Evolutionary conservation across 2,113 vertebrate species (phyloP), one percentile per base, ranked within the genome.

Genomic region (Semicossyphus pulcher): DNA sequence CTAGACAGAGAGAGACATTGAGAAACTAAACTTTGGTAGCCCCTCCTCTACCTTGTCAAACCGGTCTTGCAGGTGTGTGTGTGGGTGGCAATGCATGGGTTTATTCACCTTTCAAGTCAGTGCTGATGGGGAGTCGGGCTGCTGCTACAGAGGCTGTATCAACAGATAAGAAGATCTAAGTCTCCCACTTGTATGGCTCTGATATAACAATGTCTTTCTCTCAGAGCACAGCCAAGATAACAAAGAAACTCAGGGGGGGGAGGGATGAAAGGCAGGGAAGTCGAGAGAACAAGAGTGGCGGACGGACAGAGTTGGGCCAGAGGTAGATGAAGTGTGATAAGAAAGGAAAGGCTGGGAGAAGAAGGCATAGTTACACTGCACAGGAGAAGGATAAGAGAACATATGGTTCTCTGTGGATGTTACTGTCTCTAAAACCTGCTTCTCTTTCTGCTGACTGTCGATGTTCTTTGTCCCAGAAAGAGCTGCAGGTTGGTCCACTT

Each of bases 151-250:
- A 73, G 65, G 36, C 21, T 81, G 53, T 65, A 84, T 80, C 54
- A 76, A 25, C 59, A 84, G 88, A 89, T 87, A 86, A 89, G 71
- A n/a, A 52, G 65, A 80, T 76, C 49, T 60, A 44, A 78, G 66
- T 74, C 54, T 80, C 60, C n/a, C 45, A 80, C 68, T 82, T 89
- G 64, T 83, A 83, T 86, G 70, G 15, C 63, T 79, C 42, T 31
- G 69, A 71, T 75, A 61, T 69, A 80, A 85, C 73, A 83, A 44
- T 67, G 72, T 62, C 29, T 75, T 41, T 83, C 48, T 64, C 7
- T 85, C 11, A 57, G 21, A 73, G 31, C 59, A 18, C 39, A 36
- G 53, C 16, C 47, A 9, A 70, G 54, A 70, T 69, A 84, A 81
- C 41, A 78, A 56, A 29, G 25, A 20, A 21, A 49, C 28, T 1